A percentile compares a stretch with the other conserved stretches of the same genome.
Evolutionary conservation across 92 coral and sea anemone species (phyloP).

Genomic region (Epizoanthus fatuus): DNA sequence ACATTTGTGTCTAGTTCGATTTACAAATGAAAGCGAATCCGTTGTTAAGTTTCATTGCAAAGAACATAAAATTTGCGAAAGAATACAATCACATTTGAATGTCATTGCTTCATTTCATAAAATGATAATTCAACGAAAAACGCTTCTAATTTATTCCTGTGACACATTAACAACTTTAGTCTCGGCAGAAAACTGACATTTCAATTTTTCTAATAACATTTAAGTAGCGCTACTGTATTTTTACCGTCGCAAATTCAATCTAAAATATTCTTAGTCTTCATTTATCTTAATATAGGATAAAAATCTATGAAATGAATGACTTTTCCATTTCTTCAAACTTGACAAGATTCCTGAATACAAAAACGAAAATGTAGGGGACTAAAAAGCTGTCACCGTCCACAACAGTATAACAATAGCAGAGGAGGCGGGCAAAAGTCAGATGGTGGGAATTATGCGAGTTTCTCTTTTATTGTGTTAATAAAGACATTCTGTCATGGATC

Average conservation of each 20-base stretch:
- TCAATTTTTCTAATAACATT: not conserved
- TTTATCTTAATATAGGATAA: not conserved
- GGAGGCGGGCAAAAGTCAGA: too few species aligned
- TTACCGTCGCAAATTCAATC: not conserved
- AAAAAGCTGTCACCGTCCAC: too few species aligned
- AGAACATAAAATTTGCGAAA: not conserved
- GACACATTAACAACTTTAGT: not conserved
- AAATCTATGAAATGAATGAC: not conserved
- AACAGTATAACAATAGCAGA: too few species aligned
- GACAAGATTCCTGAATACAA: too few species aligned
- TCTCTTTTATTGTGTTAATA: too few species aligned
- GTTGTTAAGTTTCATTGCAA: not conserved
- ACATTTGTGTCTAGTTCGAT: slow-evolving; percentile 1
- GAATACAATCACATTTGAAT: not conserved
- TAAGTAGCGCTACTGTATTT: not conserved
- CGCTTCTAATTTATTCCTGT: not conserved
- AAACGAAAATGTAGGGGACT: too few species aligned
- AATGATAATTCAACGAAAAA: slow-evolving; percentile 5
- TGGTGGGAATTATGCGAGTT: too few species aligned
- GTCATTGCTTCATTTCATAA: not conserved
- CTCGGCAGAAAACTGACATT: slow-evolving; percentile 8
- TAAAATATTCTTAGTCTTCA: not conserved
- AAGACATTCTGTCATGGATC: too few species aligned
- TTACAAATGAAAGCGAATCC: slow-evolving; percentile 14
- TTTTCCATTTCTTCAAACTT: not conserved